These are phyloP conservation scores for Aramus guarauna DNA, from an alignment of 2,113 vertebrate species.

Conservation along the genomic window DNA sequence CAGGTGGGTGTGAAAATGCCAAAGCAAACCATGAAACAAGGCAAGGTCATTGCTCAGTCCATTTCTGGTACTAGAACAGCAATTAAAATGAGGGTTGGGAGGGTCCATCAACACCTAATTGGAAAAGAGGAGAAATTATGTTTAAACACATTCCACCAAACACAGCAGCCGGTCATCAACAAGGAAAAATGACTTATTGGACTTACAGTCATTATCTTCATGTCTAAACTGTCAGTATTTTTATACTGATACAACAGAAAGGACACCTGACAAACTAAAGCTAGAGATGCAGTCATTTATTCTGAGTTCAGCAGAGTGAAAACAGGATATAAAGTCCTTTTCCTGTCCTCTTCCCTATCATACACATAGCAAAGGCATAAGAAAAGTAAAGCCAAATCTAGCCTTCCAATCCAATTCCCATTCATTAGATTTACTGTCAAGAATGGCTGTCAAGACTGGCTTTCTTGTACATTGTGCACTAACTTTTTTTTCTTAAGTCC, in stretches of 20 bases:
- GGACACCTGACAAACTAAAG: background rate
- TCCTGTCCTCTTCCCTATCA: background rate
- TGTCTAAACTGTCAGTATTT: background rate
- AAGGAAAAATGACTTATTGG: background rate
- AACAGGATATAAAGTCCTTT: background rate
- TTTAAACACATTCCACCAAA: background rate
- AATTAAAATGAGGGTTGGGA: background rate
- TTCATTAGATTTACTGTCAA: conserved; percentile 28
- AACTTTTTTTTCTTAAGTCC: background rate
- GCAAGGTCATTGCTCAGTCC: background rate
- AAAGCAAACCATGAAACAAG: background rate
- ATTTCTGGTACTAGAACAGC: background rate
- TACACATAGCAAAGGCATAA: background rate
- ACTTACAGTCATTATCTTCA: background rate
- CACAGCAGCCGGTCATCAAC: background rate
- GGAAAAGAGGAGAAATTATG: background rate
- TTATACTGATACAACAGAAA: background rate
- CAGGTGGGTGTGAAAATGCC: background rate
- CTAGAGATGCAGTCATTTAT: background rate
- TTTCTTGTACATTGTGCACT: background rate
- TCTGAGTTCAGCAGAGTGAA: background rate
- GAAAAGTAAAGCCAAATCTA: background rate
- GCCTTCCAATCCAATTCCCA: background rate
- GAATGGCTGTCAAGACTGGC: background rate
- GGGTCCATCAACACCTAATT: background rate